A percentile compares a stretch with the other conserved stretches of the same genome.
Evolutionary conservation across 2,888 invertebrate genomes (phyloP).

Genomic region (Bombylius discolor): DNA sequence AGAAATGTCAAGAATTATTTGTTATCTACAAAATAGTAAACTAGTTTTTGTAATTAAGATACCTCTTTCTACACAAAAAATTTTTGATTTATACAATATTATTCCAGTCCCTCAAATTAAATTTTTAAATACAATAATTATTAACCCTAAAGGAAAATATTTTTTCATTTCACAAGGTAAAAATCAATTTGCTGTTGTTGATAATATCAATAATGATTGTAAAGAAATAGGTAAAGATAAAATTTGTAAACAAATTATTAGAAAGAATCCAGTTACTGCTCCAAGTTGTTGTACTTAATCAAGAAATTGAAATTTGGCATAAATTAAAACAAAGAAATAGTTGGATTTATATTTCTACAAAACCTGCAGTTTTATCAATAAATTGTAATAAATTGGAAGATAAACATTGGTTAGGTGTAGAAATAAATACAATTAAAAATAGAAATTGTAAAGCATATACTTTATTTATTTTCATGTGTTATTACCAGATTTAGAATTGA

Average conservation of each 20-base stretch:
- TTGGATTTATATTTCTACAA: neutral
- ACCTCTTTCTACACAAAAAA: neutral
- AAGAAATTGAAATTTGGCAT: constrained; percentile 1
- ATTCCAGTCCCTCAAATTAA: neutral
- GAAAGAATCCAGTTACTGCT: neutral
- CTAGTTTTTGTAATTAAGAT: neutral
- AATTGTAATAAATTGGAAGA: neutral
- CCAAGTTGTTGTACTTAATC: neutral
- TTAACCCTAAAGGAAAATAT: neutral
- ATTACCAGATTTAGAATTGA: constrained; percentile 1
- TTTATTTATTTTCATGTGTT: neutral
- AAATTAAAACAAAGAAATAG: constrained; percentile 1
- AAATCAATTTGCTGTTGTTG: neutral
- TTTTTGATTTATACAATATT: neutral
- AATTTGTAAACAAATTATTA: neutral
- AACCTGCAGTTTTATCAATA: neutral
- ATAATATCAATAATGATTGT: neutral
- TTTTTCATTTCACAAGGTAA: neutral
- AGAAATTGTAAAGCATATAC: neutral
- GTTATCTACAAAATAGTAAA: neutral
- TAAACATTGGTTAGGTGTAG: neutral
- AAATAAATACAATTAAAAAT: neutral
- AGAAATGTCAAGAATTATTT: neutral
- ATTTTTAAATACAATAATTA: neutral
- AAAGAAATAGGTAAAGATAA: neutral